phyloP scores from a whole-genome alignment of 2,113 vertebrate species.

The Pteronura brasiliensis region DNA sequence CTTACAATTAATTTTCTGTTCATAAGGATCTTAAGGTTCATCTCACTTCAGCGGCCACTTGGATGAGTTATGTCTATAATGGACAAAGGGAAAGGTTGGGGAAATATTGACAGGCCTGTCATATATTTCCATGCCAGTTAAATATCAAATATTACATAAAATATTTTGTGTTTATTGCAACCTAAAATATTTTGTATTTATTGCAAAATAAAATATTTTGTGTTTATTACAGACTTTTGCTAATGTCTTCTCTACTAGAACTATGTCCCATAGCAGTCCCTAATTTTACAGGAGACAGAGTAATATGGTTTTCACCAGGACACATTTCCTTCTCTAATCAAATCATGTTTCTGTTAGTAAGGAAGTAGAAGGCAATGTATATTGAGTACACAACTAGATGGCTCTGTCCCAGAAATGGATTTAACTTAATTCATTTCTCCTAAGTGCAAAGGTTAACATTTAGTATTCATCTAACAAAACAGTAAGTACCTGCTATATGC shows the following conservation, averaged over 20 bases:
- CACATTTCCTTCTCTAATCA: neutral
- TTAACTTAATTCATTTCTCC: constrained; percentile 24
- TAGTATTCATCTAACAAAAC: neutral
- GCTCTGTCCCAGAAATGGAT: neutral
- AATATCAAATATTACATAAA: neutral
- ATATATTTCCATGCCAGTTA: neutral
- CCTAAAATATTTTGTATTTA: neutral
- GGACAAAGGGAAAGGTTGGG: neutral
- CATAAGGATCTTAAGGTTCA: neutral
- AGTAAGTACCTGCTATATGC: neutral
- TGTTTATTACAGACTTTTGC: neutral
- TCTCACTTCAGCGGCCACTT: neutral
- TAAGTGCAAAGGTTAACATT: neutral
- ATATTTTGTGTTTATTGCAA: neutral
- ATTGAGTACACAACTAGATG: neutral
- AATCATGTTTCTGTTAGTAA: constrained; percentile 35
- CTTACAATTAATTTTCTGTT: neutral
- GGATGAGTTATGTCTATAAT: neutral
- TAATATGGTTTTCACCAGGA: neutral
- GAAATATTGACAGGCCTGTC: neutral
- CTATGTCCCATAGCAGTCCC: neutral
- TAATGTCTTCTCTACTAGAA: neutral
- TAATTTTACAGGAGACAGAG: neutral
- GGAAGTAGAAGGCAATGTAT: neutral
- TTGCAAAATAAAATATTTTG: neutral